Evolutionary conservation across 2,888 invertebrate species (phyloP).

Genomic region (Drosophila tanythrix): DNA sequence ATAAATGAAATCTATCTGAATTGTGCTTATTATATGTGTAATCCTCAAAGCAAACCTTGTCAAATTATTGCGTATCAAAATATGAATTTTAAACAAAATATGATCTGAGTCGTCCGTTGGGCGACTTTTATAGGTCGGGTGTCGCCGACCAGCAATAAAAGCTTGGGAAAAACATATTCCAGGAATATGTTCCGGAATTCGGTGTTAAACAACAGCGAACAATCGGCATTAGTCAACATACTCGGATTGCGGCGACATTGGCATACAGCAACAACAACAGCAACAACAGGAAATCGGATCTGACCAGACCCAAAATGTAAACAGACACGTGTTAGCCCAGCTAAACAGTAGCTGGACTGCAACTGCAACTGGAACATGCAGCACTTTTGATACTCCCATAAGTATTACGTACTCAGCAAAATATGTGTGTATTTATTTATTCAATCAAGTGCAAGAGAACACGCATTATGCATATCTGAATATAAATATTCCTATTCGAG

Average conservation of each 20-base stretch:
- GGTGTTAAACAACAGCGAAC: constrained; percentile 77
- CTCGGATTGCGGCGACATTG: constrained; percentile 60
- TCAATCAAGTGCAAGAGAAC: constrained; percentile 1
- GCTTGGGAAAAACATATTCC: constrained; percentile 83
- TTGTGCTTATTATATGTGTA: not conserved
- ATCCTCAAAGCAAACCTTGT: not conserved
- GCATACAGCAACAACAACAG: constrained; percentile 30
- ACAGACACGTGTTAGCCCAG: constrained; percentile 52
- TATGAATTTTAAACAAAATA: constrained; percentile 5
- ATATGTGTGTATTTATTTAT: constrained; percentile 9
- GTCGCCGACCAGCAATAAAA: constrained; percentile 53
- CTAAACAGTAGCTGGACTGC: constrained; percentile 21
- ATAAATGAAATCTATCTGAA: not conserved
- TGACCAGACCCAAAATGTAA: constrained; percentile 57
- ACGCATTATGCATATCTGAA: constrained; percentile 7
- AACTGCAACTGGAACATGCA: constrained; percentile 11
- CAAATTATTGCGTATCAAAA: not conserved
- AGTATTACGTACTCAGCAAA: constrained; percentile 56
- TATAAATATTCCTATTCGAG: not conserved
- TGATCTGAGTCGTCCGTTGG: constrained; percentile 3
- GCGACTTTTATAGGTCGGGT: constrained; percentile 23
- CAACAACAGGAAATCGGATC: constrained; percentile 54
- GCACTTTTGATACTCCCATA: constrained; percentile 38
- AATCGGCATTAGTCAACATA: constrained; percentile 46
- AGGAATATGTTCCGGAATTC: constrained; percentile 83